phyloP scores from a whole-genome alignment of 2,797 vertebrate species.

The Ctenopoma kingsleyae region DNA sequence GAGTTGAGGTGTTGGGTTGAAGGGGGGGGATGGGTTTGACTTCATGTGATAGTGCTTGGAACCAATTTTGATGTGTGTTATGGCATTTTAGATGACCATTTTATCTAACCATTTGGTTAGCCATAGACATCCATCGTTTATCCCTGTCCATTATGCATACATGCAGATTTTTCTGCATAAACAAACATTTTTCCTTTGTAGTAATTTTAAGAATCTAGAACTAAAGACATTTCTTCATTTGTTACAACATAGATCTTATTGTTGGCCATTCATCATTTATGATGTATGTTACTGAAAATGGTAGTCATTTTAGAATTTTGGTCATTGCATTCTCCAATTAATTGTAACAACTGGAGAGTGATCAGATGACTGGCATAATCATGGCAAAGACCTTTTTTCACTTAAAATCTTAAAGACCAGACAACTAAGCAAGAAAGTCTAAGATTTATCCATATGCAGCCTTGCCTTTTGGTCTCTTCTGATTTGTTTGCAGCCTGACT shows the following conservation, averaged over 20 bases:
- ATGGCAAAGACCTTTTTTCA: neutral
- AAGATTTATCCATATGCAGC: slow-evolving; percentile 6
- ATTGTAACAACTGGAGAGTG: no score
- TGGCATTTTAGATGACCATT: slow-evolving; percentile 22
- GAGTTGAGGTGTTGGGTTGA: slow-evolving; percentile 2
- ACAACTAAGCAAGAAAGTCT: neutral
- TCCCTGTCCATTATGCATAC: slow-evolving; percentile 15
- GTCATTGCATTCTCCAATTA: no score
- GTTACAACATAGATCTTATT: neutral
- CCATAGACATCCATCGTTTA: slow-evolving; percentile 10
- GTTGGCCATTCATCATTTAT: neutral
- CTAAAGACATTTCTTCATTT: neutral
- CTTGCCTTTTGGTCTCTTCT: slow-evolving; percentile 22
- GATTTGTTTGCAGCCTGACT: slow-evolving; percentile 30
- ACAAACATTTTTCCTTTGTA: neutral
- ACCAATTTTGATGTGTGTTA: slow-evolving; percentile 69
- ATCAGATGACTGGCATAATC: no score
- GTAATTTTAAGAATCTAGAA: neutral
- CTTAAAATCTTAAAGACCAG: neutral
- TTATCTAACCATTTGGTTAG: slow-evolving; percentile 41
- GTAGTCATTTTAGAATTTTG: no score
- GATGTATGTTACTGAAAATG: neutral
- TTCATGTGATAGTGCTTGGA: slow-evolving; percentile 32
- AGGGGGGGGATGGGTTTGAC: slow-evolving; percentile 4
- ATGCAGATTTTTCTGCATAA: no score